Percentiles rank a stretch among this genome's conserved stretches.
phyloP scores from a whole-genome alignment of 1,140 invertebrate genomes.

The Drosophila tsacasi region DNA sequence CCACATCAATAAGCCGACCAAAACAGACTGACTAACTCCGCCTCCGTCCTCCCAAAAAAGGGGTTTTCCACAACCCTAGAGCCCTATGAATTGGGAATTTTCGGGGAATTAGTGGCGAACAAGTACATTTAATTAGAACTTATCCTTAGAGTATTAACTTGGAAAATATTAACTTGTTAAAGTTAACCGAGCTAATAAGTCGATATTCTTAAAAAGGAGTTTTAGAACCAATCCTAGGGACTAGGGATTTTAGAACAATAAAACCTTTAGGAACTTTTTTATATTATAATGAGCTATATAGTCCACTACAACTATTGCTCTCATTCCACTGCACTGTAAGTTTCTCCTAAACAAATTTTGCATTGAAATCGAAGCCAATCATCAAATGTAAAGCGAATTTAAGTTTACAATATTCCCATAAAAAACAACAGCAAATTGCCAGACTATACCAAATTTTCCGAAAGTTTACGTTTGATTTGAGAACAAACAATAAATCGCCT shows the following conservation, averaged over 20 bases:
- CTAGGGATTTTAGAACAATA: neutral
- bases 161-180: neutral
- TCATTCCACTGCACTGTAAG: neutral
- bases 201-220: neutral
- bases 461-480: neutral
- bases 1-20: conserved; percentile 45
- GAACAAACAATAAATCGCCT: conserved; percentile 5
- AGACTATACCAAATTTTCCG: neutral
- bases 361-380: too few relatives aligned
- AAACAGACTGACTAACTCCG: conserved; percentile 30
- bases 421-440: too few relatives aligned
- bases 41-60: neutral
- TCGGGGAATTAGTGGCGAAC: neutral
- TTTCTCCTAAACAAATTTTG: neutral
- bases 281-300: neutral
- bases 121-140: neutral
- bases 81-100: neutral
- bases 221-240: too few relatives aligned
- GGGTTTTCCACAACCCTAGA: neutral
- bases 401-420: neutral
- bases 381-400: neutral
- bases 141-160: neutral
- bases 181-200: neutral
- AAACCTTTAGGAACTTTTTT: neutral
- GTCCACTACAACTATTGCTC: neutral